A percentile compares a stretch with the other conserved stretches of the same genome.
Conservation (phyloP, 2,113 vertebrate species). For the Sarotherodon lohbergeri region DNA sequence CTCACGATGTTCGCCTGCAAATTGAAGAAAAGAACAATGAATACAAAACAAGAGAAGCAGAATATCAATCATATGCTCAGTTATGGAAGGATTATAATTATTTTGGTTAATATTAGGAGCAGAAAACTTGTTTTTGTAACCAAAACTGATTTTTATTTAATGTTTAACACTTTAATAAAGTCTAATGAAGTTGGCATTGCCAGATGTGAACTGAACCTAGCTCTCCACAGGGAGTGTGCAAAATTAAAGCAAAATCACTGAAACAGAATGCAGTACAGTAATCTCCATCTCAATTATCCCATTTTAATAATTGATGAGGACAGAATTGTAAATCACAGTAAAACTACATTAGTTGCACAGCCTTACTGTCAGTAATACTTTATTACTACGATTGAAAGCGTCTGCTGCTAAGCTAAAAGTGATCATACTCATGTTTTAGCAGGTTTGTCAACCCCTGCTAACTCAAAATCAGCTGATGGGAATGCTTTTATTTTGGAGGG, state of each 20-base stretch:
- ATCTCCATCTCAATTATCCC: background rate
- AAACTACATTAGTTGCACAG: background rate
- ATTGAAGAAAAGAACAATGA: background rate
- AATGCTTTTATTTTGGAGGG: background rate
- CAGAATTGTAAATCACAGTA: background rate
- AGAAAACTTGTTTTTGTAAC: background rate
- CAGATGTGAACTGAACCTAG: background rate
- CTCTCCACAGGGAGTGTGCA: background rate
- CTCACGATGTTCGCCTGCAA: constrained; percentile 73
- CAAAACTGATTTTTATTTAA: background rate
- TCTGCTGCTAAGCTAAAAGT: background rate
- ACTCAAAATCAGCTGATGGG: background rate
- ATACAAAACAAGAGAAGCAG: background rate
- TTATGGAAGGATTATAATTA: no score
- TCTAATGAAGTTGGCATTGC: background rate
- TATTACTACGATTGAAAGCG: background rate
- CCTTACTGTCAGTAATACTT: background rate
- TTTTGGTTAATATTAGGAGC: background rate
- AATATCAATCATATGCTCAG: background rate
- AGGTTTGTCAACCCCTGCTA: background rate
- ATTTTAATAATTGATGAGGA: background rate
- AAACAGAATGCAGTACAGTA: background rate
- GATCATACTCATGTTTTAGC: background rate
- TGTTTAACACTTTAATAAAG: background rate
- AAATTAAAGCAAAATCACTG: background rate